Conservation (phyloP, 2,113 vertebrate genomes). For the Mus spicilegus region DNA sequence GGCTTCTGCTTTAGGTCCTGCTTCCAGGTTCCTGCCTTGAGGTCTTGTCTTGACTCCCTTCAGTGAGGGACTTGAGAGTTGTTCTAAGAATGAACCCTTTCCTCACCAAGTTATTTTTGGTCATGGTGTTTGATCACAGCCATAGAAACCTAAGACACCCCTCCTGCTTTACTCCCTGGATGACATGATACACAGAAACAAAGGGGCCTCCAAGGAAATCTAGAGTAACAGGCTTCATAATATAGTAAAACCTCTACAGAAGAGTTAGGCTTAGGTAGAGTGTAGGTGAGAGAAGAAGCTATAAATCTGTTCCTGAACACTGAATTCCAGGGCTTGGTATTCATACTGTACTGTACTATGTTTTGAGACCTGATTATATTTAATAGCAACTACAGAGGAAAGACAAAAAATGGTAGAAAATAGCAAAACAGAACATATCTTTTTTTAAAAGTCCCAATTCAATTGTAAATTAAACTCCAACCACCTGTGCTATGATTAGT, state of each 20-base stretch:
- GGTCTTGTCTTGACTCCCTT: not conserved
- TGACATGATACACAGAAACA: not conserved
- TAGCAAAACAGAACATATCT: not conserved
- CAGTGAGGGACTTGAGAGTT: not conserved
- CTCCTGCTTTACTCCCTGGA: not conserved
- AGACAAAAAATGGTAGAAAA: not conserved
- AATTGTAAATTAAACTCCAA: conserved; percentile 3
- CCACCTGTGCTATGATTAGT: not conserved
- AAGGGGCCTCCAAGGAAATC: not conserved
- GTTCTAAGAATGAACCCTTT: not conserved
- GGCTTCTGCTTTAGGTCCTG: not conserved
- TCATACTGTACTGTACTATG: not conserved
- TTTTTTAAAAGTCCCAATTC: not conserved
- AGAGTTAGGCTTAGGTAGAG: not conserved
- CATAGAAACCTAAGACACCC: not conserved
- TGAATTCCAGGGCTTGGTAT: not conserved
- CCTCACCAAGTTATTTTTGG: not conserved
- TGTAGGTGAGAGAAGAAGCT: not conserved
- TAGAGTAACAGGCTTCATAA: not conserved
- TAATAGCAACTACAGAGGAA: not conserved
- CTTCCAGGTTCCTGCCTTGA: too few relatives aligned
- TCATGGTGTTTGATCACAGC: not conserved
- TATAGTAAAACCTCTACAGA: not conserved
- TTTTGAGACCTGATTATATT: not conserved
- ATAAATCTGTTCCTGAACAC: not conserved